A percentile compares a stretch with the other conserved stretches of the same genome.
phyloP scores from a whole-genome alignment of 2,888 invertebrate species.

The Hymenopus coronatus region DNA sequence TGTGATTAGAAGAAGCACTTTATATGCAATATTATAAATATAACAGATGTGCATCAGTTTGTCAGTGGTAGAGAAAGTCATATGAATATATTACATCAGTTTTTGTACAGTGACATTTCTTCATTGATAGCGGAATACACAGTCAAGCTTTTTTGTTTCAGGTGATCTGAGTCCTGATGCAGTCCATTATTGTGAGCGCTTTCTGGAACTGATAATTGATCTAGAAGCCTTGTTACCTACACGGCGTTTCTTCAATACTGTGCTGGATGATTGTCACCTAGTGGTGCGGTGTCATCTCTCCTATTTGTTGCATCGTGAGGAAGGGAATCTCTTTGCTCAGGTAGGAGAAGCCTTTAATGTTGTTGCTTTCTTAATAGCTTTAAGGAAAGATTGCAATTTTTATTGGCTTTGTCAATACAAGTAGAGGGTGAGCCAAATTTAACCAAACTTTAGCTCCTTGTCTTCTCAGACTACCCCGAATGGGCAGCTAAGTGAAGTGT shows the following conservation, averaged over 20 bases:
- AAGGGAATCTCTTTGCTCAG: slow-evolving; percentile 90
- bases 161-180: slow-evolving; percentile 49
- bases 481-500: no score
- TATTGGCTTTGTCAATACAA: no score
- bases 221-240: slow-evolving; percentile 94
- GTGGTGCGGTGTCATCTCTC: slow-evolving; percentile 87
- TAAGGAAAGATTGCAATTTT: no score
- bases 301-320: slow-evolving; percentile 66
- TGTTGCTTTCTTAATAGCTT: no score
- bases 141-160: slow-evolving; percentile 32
- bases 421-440: no score
- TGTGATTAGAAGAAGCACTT: no score
- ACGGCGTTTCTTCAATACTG: slow-evolving; percentile 92
- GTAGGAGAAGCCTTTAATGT: slow-evolving; percentile 53
- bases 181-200: slow-evolving; percentile 86
- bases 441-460: no score
- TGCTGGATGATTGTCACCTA: slow-evolving; percentile 92
- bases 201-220: slow-evolving; percentile 93
- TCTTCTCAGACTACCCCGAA: no score
- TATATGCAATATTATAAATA: not conserved
- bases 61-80: no score
- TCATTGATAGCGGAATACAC: not conserved
- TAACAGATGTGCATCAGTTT: not conserved
- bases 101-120: not conserved
- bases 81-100: not conserved